These are phyloP conservation scores for Anguilla anguilla DNA, from an alignment of 2,797 vertebrate genomes.

Conservation along the genomic window DNA sequence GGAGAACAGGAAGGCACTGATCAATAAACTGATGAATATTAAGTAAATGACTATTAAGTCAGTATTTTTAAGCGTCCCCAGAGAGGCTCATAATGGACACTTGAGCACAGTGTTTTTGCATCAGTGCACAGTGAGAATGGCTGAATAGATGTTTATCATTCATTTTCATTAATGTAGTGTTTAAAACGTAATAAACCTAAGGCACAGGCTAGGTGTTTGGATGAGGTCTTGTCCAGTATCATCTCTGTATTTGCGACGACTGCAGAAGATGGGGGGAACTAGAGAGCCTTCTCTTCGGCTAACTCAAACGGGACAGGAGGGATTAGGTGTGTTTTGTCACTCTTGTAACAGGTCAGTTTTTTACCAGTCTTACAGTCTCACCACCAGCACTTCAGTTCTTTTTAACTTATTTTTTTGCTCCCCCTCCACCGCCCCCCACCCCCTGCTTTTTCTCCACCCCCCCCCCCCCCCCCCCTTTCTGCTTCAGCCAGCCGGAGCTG, in stretches of 20 bases:
- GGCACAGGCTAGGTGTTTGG: not conserved
- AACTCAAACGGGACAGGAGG: not conserved
- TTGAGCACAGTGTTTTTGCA: not conserved
- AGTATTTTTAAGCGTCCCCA: not conserved
- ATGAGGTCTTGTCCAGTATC: not conserved
- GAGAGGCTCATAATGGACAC: not conserved
- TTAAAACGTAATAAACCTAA: not conserved
- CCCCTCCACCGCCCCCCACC: not conserved
- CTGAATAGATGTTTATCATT: not conserved
- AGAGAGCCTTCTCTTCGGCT: not conserved
- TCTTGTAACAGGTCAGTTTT: not conserved
- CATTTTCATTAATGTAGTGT: not conserved
- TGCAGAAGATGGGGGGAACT: not conserved
- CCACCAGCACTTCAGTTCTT: slow-evolving; percentile 1
- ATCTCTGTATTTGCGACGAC: not conserved
- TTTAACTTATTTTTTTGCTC: not conserved
- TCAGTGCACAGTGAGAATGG: not conserved
- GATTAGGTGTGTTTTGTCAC: slow-evolving; percentile 6
- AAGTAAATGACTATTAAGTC: not conserved
- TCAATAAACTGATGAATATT: not conserved
- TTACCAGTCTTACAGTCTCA: not conserved
- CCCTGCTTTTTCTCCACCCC: no score
- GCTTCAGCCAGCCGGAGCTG: slow-evolving; percentile 24
- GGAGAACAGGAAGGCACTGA: not conserved
- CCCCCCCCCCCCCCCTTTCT: not conserved